Evolutionary conservation across 2,797 vertebrate species (phyloP).

Genomic region (Sebastiscus tertius): DNA sequence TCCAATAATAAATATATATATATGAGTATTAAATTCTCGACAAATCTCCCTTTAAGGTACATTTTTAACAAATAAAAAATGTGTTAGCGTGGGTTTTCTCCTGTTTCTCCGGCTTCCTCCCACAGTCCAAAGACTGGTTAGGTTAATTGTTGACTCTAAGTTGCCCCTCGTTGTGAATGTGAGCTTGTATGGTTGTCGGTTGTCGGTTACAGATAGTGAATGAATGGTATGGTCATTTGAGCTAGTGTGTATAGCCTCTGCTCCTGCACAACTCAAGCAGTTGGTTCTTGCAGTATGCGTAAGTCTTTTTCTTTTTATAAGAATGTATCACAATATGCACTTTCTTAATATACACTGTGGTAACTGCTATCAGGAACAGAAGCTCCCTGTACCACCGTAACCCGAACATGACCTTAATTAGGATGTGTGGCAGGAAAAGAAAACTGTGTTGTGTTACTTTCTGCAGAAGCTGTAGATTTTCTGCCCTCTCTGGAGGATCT

Average conservation of each 20-base stretch:
- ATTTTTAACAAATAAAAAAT: not conserved
- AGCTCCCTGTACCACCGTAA: not conserved
- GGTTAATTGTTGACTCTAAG: too few relatives aligned
- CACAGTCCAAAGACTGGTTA: too few relatives aligned
- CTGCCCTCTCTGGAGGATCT: constrained; percentile 37
- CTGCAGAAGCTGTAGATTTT: not conserved
- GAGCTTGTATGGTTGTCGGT: too few relatives aligned
- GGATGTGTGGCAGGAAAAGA: not conserved
- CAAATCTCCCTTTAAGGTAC: not conserved
- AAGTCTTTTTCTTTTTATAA: not conserved
- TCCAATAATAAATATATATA: not conserved
- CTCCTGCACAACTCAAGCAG: not conserved
- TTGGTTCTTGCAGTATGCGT: not conserved
- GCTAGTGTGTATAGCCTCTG: not conserved
- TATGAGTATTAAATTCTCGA: not conserved
- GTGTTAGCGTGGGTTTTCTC: not conserved
- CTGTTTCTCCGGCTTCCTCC: too few relatives aligned
- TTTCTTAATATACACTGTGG: not conserved
- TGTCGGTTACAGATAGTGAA: too few relatives aligned
- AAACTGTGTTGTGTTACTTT: constrained; percentile 2
- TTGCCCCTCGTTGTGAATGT: too few relatives aligned
- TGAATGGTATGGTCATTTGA: not conserved
- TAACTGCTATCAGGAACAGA: not conserved
- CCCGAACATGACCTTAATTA: constrained; percentile 27
- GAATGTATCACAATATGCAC: not conserved